These are phyloP conservation scores for Lissonota sp. DNA, from an alignment of 2,888 invertebrate species.

Conservation along the genomic window DNA sequence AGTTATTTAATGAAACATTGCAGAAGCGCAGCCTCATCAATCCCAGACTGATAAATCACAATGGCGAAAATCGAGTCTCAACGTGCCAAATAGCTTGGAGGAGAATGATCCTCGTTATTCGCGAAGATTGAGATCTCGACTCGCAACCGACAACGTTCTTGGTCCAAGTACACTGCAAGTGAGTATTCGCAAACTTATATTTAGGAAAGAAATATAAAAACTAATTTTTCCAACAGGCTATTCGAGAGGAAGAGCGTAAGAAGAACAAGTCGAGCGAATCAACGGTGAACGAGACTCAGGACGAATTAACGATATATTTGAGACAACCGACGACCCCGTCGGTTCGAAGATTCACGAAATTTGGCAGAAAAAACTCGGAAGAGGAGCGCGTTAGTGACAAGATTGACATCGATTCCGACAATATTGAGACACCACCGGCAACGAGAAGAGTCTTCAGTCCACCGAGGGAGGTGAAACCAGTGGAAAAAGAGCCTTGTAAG, in stretches of 20 bases:
- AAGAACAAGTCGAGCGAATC: conserved; percentile 77
- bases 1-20: conserved; percentile 51
- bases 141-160: conserved; percentile 80
- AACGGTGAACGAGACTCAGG: conserved; percentile 69
- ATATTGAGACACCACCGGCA: conserved; percentile 95
- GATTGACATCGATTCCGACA: conserved; percentile 95
- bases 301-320: conserved; percentile 80
- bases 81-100: conserved; percentile 87
- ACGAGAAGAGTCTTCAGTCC: conserved; percentile 89
- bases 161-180: conserved; percentile 83
- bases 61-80: conserved; percentile 90
- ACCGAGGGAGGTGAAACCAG: conserved; percentile 86
- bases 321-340: conserved; percentile 74
- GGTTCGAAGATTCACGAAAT: conserved; percentile 74
- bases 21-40: conserved; percentile 88
- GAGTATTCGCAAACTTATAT: conserved; percentile 48
- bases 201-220: conserved; percentile 10
- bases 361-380: conserved; percentile 69
- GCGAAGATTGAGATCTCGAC: conserved; percentile 83
- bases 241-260: conserved; percentile 81
- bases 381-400: conserved; percentile 85
- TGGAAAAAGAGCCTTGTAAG: conserved; percentile 80
- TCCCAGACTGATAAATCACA: conserved; percentile 90
- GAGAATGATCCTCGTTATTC: conserved; percentile 87
- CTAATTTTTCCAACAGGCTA: conserved; percentile 73